A percentile compares a stretch with the other conserved stretches of the same genome.
Conservation (phyloP, 35 echinoderm and acorn worm species). For the Strongylocentrotus purpuratus region DNA sequence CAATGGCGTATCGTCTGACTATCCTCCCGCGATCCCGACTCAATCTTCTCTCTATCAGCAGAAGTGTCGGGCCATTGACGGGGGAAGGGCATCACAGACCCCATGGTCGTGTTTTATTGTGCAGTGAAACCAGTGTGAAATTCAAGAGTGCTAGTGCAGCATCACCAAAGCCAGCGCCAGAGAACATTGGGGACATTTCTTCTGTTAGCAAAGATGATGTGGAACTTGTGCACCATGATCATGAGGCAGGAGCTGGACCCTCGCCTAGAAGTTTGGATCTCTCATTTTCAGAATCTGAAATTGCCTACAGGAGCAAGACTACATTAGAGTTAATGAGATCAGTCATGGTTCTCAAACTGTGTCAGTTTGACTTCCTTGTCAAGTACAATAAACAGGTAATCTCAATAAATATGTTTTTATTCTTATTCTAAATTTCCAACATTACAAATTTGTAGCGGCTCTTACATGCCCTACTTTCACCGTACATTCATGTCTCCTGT, state of each 20-base stretch:
- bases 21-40: not conserved
- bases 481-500: no score
- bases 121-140: not conserved
- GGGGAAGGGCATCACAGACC: not conserved
- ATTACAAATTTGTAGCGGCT: no score
- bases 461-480: no score
- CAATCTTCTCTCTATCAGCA: not conserved
- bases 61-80: not conserved
- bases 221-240: not conserved
- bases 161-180: not conserved
- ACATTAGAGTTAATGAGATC: slow-evolving; percentile 72
- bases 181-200: no score
- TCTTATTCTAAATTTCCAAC: no score
- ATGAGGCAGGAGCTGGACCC: not conserved
- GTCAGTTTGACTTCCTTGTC: slow-evolving; percentile 86
- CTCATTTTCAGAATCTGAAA: slow-evolving; percentile 59
- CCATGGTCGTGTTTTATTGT: not conserved
- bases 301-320: slow-evolving; percentile 85
- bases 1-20: not conserved
- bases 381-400: slow-evolving; percentile 80
- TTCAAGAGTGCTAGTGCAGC: not conserved
- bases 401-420: no score
- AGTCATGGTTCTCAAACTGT: slow-evolving; percentile 83
- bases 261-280: slow-evolving; percentile 22
- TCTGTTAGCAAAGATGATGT: not conserved